phyloP scores from a whole-genome alignment of 2,888 invertebrate species.

The Drosophila diplacantha region DNA sequence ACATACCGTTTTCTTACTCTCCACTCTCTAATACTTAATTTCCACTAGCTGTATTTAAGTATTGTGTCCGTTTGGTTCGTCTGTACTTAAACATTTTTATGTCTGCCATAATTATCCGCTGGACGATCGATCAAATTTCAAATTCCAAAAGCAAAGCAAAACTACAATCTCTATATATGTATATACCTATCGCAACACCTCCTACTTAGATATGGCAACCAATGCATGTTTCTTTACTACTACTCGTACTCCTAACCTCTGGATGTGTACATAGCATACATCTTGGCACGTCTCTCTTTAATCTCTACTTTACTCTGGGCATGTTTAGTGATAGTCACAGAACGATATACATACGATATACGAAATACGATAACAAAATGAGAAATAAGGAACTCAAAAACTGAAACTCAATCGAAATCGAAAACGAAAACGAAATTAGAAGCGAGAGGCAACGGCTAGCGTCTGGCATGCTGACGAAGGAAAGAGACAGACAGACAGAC shows the following conservation, averaged over 20 bases:
- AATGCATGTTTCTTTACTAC: conserved; percentile 60
- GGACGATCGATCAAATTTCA: conserved; percentile 58
- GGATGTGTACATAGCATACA: conserved; percentile 37
- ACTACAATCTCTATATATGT: conserved; percentile 41
- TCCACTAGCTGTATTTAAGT: conserved; percentile 63
- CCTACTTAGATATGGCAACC: conserved; percentile 56
- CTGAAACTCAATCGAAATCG: neutral
- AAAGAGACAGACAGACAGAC: conserved; percentile 18
- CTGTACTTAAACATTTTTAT: conserved; percentile 77
- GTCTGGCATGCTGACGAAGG: conserved; percentile 13
- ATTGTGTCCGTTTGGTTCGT: conserved; percentile 75
- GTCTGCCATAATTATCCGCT: conserved; percentile 73
- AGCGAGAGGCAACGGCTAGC: conserved; percentile 13
- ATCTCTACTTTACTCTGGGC: conserved; percentile 47
- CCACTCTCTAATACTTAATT: conserved; percentile 56
- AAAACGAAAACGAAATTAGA: conserved; percentile 7
- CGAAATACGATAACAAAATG: conserved; percentile 2
- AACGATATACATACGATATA: conserved; percentile 12
- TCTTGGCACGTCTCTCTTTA: conserved; percentile 42
- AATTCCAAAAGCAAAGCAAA: conserved; percentile 51
- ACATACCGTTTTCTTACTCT: conserved; percentile 57
- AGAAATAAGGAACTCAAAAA: conserved; percentile 4
- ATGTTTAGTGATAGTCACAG: conserved; percentile 56
- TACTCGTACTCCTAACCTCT: conserved; percentile 28
- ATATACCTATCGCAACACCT: conserved; percentile 41